Percentiles rank a stretch among this genome's conserved stretches.
These are phyloP conservation scores for Eulemur coronatus DNA, from an alignment of 2,797 vertebrate genomes.

Conservation along the genomic window DNA sequence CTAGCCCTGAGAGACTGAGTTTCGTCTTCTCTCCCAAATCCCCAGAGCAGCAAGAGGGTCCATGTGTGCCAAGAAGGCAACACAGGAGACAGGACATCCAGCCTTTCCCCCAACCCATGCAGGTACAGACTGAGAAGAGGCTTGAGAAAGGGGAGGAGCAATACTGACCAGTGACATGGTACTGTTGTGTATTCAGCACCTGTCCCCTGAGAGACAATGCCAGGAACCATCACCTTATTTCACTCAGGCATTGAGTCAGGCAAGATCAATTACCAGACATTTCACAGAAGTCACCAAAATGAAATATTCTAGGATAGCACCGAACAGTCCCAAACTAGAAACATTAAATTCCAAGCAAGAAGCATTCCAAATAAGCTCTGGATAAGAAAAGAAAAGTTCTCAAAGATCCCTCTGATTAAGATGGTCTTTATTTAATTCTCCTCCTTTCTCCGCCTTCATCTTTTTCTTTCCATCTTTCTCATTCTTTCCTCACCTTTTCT, in stretches of 20 bases:
- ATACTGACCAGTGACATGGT: constrained; percentile 15
- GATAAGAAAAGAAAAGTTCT: background rate
- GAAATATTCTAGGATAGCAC: constrained; percentile 18
- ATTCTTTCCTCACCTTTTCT: constrained; percentile 3
- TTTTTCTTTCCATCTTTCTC: background rate
- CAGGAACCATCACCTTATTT: constrained; percentile 60
- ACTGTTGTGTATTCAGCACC: constrained; percentile 21
- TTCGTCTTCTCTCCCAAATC: background rate
- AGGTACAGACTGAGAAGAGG: constrained; percentile 38
- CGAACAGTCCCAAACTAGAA: constrained; percentile 15
- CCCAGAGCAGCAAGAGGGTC: background rate
- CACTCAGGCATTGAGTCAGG: constrained; percentile 43
- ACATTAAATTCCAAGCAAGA: constrained; percentile 37
- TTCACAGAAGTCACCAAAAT: constrained; percentile 42
- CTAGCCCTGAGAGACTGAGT: background rate
- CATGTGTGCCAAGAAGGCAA: background rate
- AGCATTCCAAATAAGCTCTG: constrained; percentile 21
- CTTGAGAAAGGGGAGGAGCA: background rate
- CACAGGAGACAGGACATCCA: background rate
- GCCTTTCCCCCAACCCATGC: background rate
- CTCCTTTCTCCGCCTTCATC: background rate
- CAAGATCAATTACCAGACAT: constrained; percentile 5
- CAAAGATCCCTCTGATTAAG: constrained; percentile 16
- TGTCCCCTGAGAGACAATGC: constrained; percentile 34
- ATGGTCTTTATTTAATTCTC: background rate